These are phyloP conservation scores for Oscheius sp. DNA, from an alignment of 2,888 invertebrate species.

Conservation along the genomic window DNA sequence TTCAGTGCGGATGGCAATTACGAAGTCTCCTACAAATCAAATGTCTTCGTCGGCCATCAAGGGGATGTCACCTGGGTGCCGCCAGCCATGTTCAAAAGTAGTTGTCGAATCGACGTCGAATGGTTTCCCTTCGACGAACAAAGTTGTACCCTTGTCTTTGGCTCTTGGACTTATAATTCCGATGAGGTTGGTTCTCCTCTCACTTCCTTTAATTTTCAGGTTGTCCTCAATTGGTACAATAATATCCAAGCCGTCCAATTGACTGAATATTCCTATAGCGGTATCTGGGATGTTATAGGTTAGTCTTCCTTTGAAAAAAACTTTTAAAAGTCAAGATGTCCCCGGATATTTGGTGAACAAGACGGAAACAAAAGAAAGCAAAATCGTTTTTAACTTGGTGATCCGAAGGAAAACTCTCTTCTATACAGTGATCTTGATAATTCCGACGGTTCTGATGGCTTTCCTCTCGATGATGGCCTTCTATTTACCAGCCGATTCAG, in stretches of 20 bases:
- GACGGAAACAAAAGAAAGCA: constrained; percentile 55
- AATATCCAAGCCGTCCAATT: constrained; percentile 78
- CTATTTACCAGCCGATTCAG: constrained; percentile 90
- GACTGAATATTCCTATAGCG: constrained; percentile 95
- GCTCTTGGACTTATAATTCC: constrained; percentile 81
- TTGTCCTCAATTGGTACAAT: constrained; percentile 80
- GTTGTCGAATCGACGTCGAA: constrained; percentile 62
- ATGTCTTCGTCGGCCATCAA: constrained; percentile 49
- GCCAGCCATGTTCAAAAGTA: constrained; percentile 83
- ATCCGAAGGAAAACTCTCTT: constrained; percentile 87
- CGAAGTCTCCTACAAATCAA: constrained; percentile 83
- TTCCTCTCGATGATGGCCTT: constrained; percentile 89
- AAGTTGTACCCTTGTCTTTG: constrained; percentile 65
- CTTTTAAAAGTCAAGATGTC: constrained; percentile 52
- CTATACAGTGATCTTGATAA: constrained; percentile 98
- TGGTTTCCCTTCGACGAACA: constrained; percentile 67
- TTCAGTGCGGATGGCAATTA: constrained; percentile 98
- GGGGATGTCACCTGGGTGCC: constrained; percentile 90
- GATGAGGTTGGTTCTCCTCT: constrained; percentile 80
- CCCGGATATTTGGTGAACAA: constrained; percentile 71
- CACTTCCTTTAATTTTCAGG: constrained; percentile 73
- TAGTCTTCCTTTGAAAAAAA: too few relatives aligned
- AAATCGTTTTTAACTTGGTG: constrained; percentile 64
- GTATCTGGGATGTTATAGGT: constrained; percentile 97
- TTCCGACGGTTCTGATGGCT: constrained; percentile 92